Conservation (phyloP, 1,140 invertebrate genomes). For the Pseudobourletiella spinata region DNA sequence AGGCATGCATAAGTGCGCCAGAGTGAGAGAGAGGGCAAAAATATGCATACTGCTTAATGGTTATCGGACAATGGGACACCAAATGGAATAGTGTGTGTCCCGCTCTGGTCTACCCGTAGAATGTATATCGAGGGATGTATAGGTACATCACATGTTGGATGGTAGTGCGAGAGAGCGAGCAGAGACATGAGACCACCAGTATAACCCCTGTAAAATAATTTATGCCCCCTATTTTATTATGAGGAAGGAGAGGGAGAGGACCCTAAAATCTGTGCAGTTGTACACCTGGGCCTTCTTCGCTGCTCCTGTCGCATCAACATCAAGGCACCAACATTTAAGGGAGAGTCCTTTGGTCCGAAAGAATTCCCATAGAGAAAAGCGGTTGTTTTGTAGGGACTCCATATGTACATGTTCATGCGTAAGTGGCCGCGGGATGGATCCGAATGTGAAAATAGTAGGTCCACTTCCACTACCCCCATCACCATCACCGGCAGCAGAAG, state of each 20-base stretch:
- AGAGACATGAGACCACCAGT: conserved; percentile 24
- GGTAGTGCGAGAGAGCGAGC: conserved; percentile 6
- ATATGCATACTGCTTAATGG: conserved; percentile 5
- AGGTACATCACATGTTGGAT: neutral
- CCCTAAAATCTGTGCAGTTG: conserved; percentile 30
- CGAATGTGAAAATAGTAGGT: no score
- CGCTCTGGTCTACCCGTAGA: neutral
- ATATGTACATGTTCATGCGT: neutral
- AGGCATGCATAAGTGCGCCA: neutral
- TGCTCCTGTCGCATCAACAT: conserved; percentile 18
- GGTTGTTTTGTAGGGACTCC: no score
- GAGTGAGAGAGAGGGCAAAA: neutral
- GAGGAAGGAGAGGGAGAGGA: conserved; percentile 7
- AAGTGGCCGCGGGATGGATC: neutral
- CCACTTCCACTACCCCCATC: no score
- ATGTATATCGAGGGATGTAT: neutral
- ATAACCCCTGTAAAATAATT: conserved; percentile 36
- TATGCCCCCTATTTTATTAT: conserved; percentile 36
- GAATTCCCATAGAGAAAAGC: conserved; percentile 21
- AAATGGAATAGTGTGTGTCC: conserved; percentile 2
- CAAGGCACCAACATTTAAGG: conserved; percentile 8
- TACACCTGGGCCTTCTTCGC: conserved; percentile 23
- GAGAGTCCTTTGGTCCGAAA: conserved; percentile 22
- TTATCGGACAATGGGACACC: neutral
- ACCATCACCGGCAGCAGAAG: no score